Evolutionary conservation across 1,140 invertebrate genomes (phyloP).

Genomic region (Drosophila insularis): DNA sequence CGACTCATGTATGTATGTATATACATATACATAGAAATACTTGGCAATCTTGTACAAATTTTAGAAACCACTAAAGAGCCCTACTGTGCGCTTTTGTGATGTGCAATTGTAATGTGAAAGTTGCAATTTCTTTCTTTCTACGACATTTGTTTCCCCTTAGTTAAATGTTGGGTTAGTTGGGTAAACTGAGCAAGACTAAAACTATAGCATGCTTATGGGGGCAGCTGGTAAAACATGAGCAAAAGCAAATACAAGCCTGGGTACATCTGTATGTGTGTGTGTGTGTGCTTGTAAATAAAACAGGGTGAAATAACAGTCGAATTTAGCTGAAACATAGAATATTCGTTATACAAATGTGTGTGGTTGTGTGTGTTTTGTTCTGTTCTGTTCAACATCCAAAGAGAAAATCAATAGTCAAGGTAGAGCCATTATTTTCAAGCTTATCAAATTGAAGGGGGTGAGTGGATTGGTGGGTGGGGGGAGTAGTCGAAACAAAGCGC

Average conservation of each 20-base stretch:
- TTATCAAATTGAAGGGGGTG: too few relatives aligned
- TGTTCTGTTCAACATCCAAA: not conserved
- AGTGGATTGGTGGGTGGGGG: too few relatives aligned
- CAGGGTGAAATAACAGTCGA: not conserved
- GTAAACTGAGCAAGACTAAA: not conserved
- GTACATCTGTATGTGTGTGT: too few relatives aligned
- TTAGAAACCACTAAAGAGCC: not conserved
- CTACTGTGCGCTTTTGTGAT: not conserved
- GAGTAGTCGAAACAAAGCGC: not conserved
- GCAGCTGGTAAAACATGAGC: not conserved
- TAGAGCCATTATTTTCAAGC: not conserved
- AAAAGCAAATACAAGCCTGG: not conserved
- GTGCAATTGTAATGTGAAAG: slow-evolving; percentile 2
- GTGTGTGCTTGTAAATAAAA: not conserved
- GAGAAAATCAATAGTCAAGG: slow-evolving; percentile 1
- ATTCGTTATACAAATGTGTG: not conserved
- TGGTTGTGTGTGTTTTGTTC: not conserved
- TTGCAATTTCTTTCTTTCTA: not conserved
- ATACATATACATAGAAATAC: not conserved
- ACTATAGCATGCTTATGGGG: not conserved
- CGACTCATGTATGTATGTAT: not conserved
- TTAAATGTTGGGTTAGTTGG: not conserved
- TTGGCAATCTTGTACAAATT: slow-evolving; percentile 6
- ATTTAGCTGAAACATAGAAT: not conserved
- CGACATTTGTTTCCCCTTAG: not conserved